Evolutionary conservation across 2,113 vertebrate genomes (phyloP).

Genomic region (Dasypus novemcinctus): DNA sequence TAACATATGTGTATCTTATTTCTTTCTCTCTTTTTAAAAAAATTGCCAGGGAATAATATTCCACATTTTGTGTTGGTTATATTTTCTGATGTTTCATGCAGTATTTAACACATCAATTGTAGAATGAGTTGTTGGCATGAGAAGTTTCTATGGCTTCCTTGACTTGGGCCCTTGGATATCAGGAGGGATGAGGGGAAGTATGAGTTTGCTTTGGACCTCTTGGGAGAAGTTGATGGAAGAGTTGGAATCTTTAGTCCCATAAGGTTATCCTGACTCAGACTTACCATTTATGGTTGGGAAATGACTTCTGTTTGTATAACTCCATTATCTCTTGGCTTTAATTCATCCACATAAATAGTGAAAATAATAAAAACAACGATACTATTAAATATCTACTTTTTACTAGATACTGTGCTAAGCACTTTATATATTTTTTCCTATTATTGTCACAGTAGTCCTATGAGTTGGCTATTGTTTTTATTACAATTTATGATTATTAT

Average conservation of each 20-base stretch:
- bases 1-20: neutral
- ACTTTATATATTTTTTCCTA: constrained; percentile 35
- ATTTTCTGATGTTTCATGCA: constrained; percentile 34
- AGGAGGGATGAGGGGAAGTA: neutral
- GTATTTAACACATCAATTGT: constrained; percentile 46
- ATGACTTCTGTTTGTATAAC: constrained; percentile 38
- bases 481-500: constrained; percentile 21
- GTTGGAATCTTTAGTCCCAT: constrained; percentile 5
- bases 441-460: neutral
- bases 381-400: constrained; percentile 34
- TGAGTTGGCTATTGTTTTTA: constrained; percentile 11
- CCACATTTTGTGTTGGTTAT: constrained; percentile 21
- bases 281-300: neutral
- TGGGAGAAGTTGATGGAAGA: constrained; percentile 28
- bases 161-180: constrained; percentile 24
- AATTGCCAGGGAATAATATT: constrained; percentile 44
- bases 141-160: constrained; percentile 39
- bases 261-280: constrained; percentile 20
- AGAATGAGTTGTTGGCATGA: constrained; percentile 24
- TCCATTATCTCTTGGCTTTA: constrained; percentile 41
- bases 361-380: constrained; percentile 42
- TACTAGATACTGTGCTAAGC: neutral
- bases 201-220: neutral
- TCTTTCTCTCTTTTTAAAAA: constrained; percentile 17
- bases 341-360: constrained; percentile 30